These are phyloP conservation scores for Taenioides sp. DNA, from an alignment of 2,797 vertebrate genomes.

Conservation along the genomic window DNA sequence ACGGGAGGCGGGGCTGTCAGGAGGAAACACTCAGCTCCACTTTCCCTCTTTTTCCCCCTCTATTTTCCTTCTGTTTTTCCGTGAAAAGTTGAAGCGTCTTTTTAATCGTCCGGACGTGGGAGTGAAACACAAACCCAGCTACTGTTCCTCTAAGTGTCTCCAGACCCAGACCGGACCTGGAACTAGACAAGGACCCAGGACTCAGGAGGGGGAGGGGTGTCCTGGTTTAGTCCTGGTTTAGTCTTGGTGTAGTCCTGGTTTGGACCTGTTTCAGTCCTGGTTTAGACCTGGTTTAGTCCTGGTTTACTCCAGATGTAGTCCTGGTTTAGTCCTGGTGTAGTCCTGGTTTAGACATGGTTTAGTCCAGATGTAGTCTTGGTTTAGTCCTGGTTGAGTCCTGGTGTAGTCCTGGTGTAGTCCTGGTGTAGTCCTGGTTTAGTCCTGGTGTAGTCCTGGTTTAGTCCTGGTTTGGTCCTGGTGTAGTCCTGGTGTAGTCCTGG, in stretches of 20 bases:
- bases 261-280: background rate
- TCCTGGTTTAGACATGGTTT: background rate
- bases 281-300: too few species aligned
- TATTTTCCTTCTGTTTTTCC: too few species aligned
- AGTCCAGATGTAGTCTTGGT: too few species aligned
- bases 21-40: too few species aligned
- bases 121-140: background rate
- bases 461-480: background rate
- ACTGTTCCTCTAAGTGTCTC: constrained; percentile 6
- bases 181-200: too few species aligned
- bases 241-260: background rate
- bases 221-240: background rate
- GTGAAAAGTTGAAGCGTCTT: background rate
- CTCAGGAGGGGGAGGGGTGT: too few species aligned
- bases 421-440: too few species aligned
- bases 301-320: too few species aligned
- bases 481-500: background rate
- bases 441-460: background rate
- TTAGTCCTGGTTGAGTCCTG: too few species aligned
- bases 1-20: too few species aligned
- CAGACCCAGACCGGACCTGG: background rate
- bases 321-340: background rate
- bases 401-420: too few species aligned
- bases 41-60: background rate
- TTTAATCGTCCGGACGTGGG: background rate